Conservation (phyloP, 2,888 invertebrate species). For the Mongoloraphidia duomilia region DNA sequence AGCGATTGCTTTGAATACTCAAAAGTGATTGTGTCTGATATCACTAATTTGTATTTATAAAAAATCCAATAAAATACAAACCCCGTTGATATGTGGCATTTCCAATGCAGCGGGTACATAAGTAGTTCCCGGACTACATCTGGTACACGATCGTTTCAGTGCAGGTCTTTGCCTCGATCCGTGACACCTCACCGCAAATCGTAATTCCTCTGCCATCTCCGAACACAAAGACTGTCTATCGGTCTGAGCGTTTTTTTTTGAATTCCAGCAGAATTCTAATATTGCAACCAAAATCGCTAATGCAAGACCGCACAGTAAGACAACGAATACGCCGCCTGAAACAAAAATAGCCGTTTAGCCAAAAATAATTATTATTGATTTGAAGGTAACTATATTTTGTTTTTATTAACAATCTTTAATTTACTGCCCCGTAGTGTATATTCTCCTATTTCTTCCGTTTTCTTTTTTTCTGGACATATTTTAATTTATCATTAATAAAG, state of each 20-base stretch:
- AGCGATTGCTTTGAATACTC: no score
- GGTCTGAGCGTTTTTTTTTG: slow-evolving; percentile 72
- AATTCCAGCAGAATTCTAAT: slow-evolving; percentile 89
- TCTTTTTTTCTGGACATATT: no score
- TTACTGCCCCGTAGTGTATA: no score
- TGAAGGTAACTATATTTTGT: neutral
- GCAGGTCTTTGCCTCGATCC: slow-evolving; percentile 73
- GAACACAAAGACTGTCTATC: slow-evolving; percentile 80
- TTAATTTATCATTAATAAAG: no score
- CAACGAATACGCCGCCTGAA: slow-evolving; percentile 90
- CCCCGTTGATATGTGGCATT: slow-evolving; percentile 38
- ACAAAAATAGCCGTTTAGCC: slow-evolving; percentile 12
- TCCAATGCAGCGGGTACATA: slow-evolving; percentile 53
- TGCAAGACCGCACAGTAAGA: slow-evolving; percentile 81
- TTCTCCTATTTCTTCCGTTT: no score
- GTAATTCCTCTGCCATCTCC: slow-evolving; percentile 85
- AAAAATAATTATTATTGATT: neutral
- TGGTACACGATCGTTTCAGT: slow-evolving; percentile 57
- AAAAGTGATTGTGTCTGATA: no score
- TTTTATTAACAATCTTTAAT: neutral
- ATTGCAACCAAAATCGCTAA: slow-evolving; percentile 85
- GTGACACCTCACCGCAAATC: slow-evolving; percentile 79
- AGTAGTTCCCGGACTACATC: slow-evolving; percentile 59
- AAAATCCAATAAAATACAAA: slow-evolving; percentile 20
- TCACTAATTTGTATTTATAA: no score